Evolutionary conservation across 64 coral and sea anemone species (phyloP), one percentile per base, ranked within the genome.

Genomic region (Pocillopora damicornis): DNA sequence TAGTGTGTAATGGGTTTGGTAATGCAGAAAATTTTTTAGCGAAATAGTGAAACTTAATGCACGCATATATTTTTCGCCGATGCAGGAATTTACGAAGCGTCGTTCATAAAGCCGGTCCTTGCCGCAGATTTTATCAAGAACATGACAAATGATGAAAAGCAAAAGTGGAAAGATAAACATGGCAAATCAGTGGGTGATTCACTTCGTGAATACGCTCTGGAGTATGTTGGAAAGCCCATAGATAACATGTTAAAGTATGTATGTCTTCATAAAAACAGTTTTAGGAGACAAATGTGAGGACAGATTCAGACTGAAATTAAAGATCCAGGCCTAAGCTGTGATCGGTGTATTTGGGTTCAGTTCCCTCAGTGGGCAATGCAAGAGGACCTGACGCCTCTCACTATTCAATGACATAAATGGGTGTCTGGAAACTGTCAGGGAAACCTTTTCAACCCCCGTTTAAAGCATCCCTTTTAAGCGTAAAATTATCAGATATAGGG

Each of bases 171-270:
- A 36, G 38, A 67, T 35, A 90, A 90, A 60, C 75, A 42, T 90
- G 79, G 79, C 25, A 90, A 83, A 83, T 76, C 60, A 22, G 67
- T 8, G 26, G 83, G n/a, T 36, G 71, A 30, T 25, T 93, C 72
- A 66, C 57, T 85, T 35, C 38, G 75, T 22, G 91, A 93, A 7
- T 69, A 88, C 15, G 18, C 76, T 5, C 64, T 93, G 34, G 13
- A 89, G n/a, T 84, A 68, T 65, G 81, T 89, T 61, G 91, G 91
- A n/a, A 51, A 65, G 77, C 87, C 91, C 77, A 78, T 93, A 14
- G n/a, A 88, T n/a, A 17, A 88, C 6, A 81, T 88, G 59, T 56
- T 93, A 16, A 85, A 74, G 91, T 93, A 93, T 64, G 36, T 1
- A 11, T 35, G 11, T 35, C 16, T 34, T 20, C 14, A 77, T 77